These are phyloP conservation scores for Darevskia mixta DNA, from an alignment of 2,797 vertebrate genomes.

Conservation along the genomic window DNA sequence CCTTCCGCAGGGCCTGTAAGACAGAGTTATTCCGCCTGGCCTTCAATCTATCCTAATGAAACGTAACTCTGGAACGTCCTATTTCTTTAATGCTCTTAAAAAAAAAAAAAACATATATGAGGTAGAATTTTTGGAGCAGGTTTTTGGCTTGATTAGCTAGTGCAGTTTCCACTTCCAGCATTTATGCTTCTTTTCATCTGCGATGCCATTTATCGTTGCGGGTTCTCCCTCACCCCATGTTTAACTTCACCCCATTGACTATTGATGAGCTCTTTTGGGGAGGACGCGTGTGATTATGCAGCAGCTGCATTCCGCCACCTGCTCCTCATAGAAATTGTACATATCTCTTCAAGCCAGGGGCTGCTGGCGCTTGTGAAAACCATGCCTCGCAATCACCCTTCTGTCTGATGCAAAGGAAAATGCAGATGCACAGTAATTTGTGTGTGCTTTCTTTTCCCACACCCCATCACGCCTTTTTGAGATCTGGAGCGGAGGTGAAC, in stretches of 20 bases:
- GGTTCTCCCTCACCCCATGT: not conserved
- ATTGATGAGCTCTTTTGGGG: conserved; percentile 38
- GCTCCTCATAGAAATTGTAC: conserved; percentile 57
- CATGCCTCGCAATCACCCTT: conserved; percentile 30
- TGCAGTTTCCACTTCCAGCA: not conserved
- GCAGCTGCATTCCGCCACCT: conserved; percentile 57
- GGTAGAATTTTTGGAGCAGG: not conserved
- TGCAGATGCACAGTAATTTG: conserved; percentile 44
- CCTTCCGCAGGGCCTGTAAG: too few relatives aligned
- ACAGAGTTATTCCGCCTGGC: too few relatives aligned
- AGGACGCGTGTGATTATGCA: conserved; percentile 54
- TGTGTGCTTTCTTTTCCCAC: too few relatives aligned
- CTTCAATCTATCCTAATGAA: not conserved
- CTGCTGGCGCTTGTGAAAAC: conserved; percentile 63
- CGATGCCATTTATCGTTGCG: not conserved
- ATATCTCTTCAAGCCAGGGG: conserved; percentile 61
- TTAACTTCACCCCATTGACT: conserved; percentile 31
- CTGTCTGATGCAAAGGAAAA: conserved; percentile 58
- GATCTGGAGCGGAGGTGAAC: not conserved
- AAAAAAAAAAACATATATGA: too few relatives aligned
- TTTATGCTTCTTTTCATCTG: not conserved
- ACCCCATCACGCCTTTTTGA: not conserved
- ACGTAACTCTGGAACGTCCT: not conserved
- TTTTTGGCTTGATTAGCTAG: not conserved
- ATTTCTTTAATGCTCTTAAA: not conserved